Base-by-base conservation (phyloP, 64 coral and sea anemone genomes). In the Catalaphyllia jardinei region DNA sequence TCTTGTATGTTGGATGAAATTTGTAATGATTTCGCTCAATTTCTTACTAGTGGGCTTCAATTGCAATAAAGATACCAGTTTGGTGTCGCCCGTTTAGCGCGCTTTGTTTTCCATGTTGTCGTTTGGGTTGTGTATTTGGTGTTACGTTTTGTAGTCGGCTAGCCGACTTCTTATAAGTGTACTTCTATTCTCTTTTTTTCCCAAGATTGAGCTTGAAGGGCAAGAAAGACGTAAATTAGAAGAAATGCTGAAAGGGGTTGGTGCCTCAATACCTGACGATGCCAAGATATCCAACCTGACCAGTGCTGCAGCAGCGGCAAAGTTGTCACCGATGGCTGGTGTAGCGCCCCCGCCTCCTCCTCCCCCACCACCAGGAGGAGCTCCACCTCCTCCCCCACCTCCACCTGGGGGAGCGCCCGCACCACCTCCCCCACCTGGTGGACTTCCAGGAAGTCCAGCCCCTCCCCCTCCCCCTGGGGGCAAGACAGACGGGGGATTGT, bases 261-360 rank as follows among this genome's bases (percentile, higher is more conserved):
- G 97, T 13, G 94, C 80, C 38, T 95, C 93, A 55, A 99, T 99
- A 31, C 97, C 97, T 25, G 97, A 99, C 61, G 97, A 99, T 60
- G 87, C 89, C 42, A 99, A 95, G 78, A 95, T 99, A 29, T 88
- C 94, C 28, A 92, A 92, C 78, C 87, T 96, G 29, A 60, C 33
- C 29, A 88, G 73, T 63, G 78, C 94, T 27, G 73, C 85, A 39
- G 95, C 91, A 30, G 94, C 87, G 27, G 72, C 87, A 31, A 82
- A 78, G 17, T 90, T 83, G 62, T 84, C 97, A 29, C 92, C 97
- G 29, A 94, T 94, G 78, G 75, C 87, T 71, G 80, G 87, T 62
- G 94, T 94, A 79, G 29, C 76, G 49, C 42, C 91, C 16, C 93
- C 91, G 27, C 91, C 97, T 5, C 96, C 93, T 46, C 89, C 93